Conservation (phyloP, 2,797 vertebrate species). For the Notolabrus celidotus region DNA sequence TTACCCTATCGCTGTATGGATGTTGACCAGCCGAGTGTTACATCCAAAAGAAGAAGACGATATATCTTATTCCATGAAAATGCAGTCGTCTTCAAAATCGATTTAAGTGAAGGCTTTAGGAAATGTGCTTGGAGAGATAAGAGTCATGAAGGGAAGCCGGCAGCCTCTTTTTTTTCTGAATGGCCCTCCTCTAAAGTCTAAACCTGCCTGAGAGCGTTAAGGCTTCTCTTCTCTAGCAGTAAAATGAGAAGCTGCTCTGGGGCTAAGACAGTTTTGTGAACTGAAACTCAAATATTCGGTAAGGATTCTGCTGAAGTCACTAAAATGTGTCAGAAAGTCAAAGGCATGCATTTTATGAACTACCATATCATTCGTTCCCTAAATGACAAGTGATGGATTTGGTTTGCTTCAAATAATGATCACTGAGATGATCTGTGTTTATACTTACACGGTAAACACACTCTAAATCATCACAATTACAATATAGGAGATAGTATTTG, state of each 20-base stretch:
- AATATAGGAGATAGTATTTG: slow-evolving; percentile 35
- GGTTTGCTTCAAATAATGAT: slow-evolving; percentile 55
- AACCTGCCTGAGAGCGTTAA: slow-evolving; percentile 69
- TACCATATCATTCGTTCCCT: slow-evolving; percentile 44
- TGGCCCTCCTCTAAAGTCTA: slow-evolving; percentile 57
- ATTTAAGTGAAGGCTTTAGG: slow-evolving; percentile 72
- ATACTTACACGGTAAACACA: slow-evolving; percentile 52
- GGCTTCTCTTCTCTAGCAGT: slow-evolving; percentile 55
- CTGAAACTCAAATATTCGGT: slow-evolving; percentile 55
- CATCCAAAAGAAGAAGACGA: slow-evolving; percentile 29
- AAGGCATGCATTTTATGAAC: slow-evolving; percentile 42
- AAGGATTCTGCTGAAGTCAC: slow-evolving; percentile 64
- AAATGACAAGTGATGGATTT: slow-evolving; percentile 51
- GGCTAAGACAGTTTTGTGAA: slow-evolving; percentile 51
- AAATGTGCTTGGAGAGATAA: slow-evolving; percentile 80
- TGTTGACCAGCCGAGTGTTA: slow-evolving; percentile 30
- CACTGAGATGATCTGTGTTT: slow-evolving; percentile 57
- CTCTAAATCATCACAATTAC: slow-evolving; percentile 63
- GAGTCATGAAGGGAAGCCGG: slow-evolving; percentile 60
- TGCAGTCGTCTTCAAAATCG: slow-evolving; percentile 72
- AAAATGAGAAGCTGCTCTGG: slow-evolving; percentile 62
- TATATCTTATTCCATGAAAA: slow-evolving; percentile 68
- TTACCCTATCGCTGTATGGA: slow-evolving; percentile 29
- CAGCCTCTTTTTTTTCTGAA: slow-evolving; percentile 32
- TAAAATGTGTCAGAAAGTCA: slow-evolving; percentile 65